Percentiles rank a stretch among this genome's conserved stretches.
Conservation (phyloP, 2,888 invertebrate species). For the Podotricha telesiphe region DNA sequence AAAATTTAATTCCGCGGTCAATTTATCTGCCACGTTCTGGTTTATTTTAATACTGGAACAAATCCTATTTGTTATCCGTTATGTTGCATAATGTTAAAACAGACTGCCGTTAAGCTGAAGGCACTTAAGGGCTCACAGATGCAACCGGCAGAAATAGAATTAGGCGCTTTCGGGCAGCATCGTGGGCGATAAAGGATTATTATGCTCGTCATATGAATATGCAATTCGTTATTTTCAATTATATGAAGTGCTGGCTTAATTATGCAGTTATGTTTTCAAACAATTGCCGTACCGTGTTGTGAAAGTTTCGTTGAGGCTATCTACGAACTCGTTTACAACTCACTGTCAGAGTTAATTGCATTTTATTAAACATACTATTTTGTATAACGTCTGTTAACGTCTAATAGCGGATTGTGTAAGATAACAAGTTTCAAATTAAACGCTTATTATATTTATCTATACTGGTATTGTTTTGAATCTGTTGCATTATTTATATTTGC, state of each 20-base stretch:
- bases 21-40: slow-evolving; percentile 35
- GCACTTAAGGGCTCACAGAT: slow-evolving; percentile 47
- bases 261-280: slow-evolving; percentile 41
- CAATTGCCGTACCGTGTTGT: slow-evolving; percentile 20
- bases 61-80: slow-evolving; percentile 29
- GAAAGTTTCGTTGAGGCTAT: slow-evolving; percentile 17
- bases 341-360: slow-evolving; percentile 18
- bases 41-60: slow-evolving; percentile 33
- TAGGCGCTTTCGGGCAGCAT: slow-evolving; percentile 48
- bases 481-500: slow-evolving; percentile 6
- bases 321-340: slow-evolving; percentile 17
- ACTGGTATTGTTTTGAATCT: not conserved
- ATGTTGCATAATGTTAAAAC: slow-evolving; percentile 44
- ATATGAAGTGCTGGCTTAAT: slow-evolving; percentile 48
- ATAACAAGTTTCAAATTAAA: not conserved
- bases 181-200: slow-evolving; percentile 53
- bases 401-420: slow-evolving; percentile 8
- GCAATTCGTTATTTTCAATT: slow-evolving; percentile 76
- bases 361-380: slow-evolving; percentile 13
- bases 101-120: slow-evolving; percentile 48
- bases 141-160: slow-evolving; percentile 52
- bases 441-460: not conserved
- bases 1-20: slow-evolving; percentile 51
- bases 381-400: slow-evolving; percentile 1
- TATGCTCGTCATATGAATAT: slow-evolving; percentile 67